These are phyloP conservation scores for Xanthia icteritia DNA, from an alignment of 2,888 invertebrate genomes.

Conservation along the genomic window DNA sequence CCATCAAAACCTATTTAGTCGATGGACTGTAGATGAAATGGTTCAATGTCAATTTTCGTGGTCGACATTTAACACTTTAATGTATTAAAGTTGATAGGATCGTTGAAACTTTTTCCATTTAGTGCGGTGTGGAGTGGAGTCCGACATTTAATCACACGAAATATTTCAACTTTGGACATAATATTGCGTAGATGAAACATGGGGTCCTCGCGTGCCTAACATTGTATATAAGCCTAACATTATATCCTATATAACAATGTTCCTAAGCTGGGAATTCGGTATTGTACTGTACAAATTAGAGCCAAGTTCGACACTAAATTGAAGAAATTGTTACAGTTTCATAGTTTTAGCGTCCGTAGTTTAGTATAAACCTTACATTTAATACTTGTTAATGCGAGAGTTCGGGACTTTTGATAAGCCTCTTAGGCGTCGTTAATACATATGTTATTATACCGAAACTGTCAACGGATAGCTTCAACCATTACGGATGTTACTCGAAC, in stretches of 20 bases:
- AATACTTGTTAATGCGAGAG: constrained; percentile 48
- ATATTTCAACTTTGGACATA: constrained; percentile 53
- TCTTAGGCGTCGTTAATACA: constrained; percentile 57
- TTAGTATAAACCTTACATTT: constrained; percentile 44
- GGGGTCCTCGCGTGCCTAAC: constrained; percentile 12
- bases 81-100: constrained; percentile 57
- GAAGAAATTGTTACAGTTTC: constrained; percentile 61
- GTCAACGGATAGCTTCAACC: constrained; percentile 48
- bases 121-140: constrained; percentile 28
- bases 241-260: constrained; percentile 39
- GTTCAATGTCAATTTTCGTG: constrained; percentile 38
- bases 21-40: constrained; percentile 42
- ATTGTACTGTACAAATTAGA: constrained; percentile 34
- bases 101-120: constrained; percentile 61
- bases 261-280: constrained; percentile 40
- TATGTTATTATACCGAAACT: constrained; percentile 65
- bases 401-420: constrained; percentile 65
- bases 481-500: constrained; percentile 53
- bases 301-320: constrained; percentile 62
- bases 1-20: constrained; percentile 28
- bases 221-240: constrained; percentile 24
- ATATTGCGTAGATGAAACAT: constrained; percentile 51
- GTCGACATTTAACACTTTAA: constrained; percentile 51
- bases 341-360: constrained; percentile 52
- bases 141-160: constrained; percentile 46